Percentiles rank a stretch among this genome's conserved stretches.
phyloP scores from a whole-genome alignment of 2,888 invertebrate genomes.

The Amphipyra berbera region DNA sequence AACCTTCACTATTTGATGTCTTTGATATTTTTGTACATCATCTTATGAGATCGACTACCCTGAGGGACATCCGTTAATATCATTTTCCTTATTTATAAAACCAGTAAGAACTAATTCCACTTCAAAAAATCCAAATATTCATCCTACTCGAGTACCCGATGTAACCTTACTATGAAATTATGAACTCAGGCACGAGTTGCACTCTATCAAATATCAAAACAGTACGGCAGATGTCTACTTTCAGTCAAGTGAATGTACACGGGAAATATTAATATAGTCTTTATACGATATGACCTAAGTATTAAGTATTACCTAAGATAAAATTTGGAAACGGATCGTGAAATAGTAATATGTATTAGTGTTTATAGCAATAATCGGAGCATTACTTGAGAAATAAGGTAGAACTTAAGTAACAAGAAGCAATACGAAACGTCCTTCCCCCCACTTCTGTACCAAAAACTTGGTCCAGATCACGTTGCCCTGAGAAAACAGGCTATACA shows the following conservation, averaged over 20 bases:
- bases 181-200: conserved; percentile 11
- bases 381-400: conserved; percentile 5
- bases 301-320: not conserved
- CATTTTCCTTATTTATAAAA: not conserved
- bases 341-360: not conserved
- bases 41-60: not conserved
- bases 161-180: conserved; percentile 17
- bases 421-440: conserved; percentile 16
- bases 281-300: not conserved
- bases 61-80: conserved; percentile 1
- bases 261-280: not conserved
- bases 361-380: not conserved
- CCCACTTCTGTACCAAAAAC: conserved; percentile 35
- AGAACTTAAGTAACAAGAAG: conserved; percentile 6
- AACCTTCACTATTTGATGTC: not conserved
- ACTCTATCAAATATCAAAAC: conserved; percentile 29
- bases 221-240: not conserved
- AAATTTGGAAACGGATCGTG: not conserved
- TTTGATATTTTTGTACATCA: no score
- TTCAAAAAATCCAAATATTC: conserved; percentile 10
- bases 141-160: not conserved
- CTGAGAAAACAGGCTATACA: conserved; percentile 60
- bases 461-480: conserved; percentile 50
- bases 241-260: not conserved
- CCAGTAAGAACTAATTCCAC: not conserved